phyloP scores from a whole-genome alignment of 2,888 invertebrate genomes.

The Mesorhabditis belari region DNA sequence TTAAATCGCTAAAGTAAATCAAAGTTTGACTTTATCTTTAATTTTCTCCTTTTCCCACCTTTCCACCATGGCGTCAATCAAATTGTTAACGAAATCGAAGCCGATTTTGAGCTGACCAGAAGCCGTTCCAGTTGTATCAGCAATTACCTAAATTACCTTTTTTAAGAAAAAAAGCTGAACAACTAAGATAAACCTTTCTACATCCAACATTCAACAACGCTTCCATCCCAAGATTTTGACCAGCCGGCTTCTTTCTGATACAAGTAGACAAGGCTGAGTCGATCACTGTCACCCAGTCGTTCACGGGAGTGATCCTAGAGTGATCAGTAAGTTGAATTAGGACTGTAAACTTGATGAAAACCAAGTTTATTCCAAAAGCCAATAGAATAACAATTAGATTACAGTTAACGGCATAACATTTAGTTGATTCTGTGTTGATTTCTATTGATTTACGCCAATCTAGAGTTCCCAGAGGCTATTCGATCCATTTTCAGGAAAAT shows the following conservation, averaged over 20 bases:
- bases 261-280: conserved; percentile 47
- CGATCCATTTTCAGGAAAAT: conserved; percentile 1
- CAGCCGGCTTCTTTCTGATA: conserved; percentile 46
- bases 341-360: too few relatives aligned
- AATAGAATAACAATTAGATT: too few relatives aligned
- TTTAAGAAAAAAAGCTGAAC: neutral
- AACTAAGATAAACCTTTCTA: conserved; percentile 33
- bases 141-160: conserved; percentile 34
- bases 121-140: conserved; percentile 47
- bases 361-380: too few relatives aligned
- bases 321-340: neutral
- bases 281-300: conserved; percentile 50
- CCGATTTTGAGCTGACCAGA: conserved; percentile 49
- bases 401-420: too few relatives aligned
- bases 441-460: too few relatives aligned
- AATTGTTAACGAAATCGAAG: conserved; percentile 53
- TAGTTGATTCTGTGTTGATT: too few relatives aligned
- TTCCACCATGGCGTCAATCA: conserved; percentile 47
- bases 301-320: conserved; percentile 46
- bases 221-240: conserved; percentile 47
- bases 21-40: neutral
- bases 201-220: conserved; percentile 51
- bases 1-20: too few relatives aligned
- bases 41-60: neutral
- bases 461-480: too few relatives aligned